Evolutionary conservation across 2,113 vertebrate genomes (phyloP).

Genomic region (Aptenodytes forsteri): DNA sequence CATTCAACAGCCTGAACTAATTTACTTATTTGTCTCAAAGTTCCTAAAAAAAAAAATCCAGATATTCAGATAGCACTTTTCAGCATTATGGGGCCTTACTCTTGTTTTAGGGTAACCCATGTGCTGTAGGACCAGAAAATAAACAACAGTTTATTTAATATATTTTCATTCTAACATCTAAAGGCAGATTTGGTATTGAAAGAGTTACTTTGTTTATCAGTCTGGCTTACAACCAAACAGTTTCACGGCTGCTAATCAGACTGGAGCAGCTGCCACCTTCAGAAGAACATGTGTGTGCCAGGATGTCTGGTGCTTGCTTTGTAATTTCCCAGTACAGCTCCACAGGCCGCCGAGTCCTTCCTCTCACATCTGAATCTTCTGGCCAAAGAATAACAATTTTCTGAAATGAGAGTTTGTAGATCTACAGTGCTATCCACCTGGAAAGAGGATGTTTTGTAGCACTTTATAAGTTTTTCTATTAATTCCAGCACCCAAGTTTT

Average conservation of each 20-base stretch:
- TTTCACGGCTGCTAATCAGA: conserved; percentile 31
- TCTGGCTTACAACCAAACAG: neutral
- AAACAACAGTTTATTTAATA: neutral
- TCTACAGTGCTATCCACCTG: neutral
- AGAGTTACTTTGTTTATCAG: neutral
- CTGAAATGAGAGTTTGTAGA: neutral
- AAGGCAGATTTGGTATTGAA: neutral
- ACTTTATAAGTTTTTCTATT: neutral
- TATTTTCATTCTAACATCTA: neutral
- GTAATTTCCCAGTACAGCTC: neutral
- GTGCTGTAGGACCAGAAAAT: neutral
- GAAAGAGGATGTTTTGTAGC: neutral
- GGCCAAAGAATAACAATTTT: neutral
- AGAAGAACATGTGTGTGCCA: neutral
- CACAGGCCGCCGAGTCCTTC: neutral
- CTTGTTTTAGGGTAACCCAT: neutral
- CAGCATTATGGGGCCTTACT: neutral
- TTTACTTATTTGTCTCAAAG: neutral
- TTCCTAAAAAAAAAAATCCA: neutral
- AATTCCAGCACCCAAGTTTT: neutral
- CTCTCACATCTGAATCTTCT: neutral
- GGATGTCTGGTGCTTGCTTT: neutral
- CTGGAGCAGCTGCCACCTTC: conserved; percentile 30
- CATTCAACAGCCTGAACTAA: neutral
- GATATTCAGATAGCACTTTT: neutral